A percentile compares a stretch with the other conserved stretches of the same genome.
Evolutionary conservation across 2,888 invertebrate species (phyloP).

Genomic region (Parnassius apollo): DNA sequence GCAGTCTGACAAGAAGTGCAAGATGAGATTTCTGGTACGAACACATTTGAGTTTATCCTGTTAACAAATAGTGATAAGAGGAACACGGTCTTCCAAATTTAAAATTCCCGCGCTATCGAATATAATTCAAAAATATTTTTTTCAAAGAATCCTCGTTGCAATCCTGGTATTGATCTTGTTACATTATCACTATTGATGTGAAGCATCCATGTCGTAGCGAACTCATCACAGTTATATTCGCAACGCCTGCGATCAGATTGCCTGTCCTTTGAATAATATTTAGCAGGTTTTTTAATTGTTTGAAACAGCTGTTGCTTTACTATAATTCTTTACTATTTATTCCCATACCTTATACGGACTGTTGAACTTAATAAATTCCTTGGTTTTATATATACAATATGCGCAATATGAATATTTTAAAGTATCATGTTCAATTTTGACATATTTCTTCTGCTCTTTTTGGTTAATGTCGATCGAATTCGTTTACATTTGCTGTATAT

Average conservation of each 20-base stretch:
- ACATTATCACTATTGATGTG: not conserved
- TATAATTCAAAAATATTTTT: too few relatives aligned
- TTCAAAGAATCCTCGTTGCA: too few relatives aligned
- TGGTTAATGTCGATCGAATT: too few relatives aligned
- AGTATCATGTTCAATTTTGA: conserved; percentile 5
- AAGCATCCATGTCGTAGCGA: not conserved
- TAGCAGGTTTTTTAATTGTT: not conserved
- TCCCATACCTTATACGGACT: not conserved
- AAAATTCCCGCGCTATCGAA: conserved; percentile 21
- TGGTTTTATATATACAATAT: not conserved
- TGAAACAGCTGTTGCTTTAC: not conserved
- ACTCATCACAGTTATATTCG: not conserved
- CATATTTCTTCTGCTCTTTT: conserved; percentile 2
- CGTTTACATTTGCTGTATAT: too few relatives aligned
- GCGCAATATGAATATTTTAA: conserved; percentile 1
- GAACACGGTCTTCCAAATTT: conserved; percentile 22
- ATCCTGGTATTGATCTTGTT: not conserved
- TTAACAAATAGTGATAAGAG: conserved; percentile 32
- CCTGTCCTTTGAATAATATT: not conserved
- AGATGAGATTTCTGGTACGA: conserved; percentile 78
- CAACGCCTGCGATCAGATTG: conserved; percentile 2
- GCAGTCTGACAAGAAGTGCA: conserved; percentile 78
- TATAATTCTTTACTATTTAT: not conserved
- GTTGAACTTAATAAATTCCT: not conserved
- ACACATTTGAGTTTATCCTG: conserved; percentile 37